Percentiles rank a stretch among this genome's conserved stretches.
These are phyloP conservation scores for Thera obeliscata DNA, from an alignment of 2,888 invertebrate genomes.

Conservation along the genomic window DNA sequence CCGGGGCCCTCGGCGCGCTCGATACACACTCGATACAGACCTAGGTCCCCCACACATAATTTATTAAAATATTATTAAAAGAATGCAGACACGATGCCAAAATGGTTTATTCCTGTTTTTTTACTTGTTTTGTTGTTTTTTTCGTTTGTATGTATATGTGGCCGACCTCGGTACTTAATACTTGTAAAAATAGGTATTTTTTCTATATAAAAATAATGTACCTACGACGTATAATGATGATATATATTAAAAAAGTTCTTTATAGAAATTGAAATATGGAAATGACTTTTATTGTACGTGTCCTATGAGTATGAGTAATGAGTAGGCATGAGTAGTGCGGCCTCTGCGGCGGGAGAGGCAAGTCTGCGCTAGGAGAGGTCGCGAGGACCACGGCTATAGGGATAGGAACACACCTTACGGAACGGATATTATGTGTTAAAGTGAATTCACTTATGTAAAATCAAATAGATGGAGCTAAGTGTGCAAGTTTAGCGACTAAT, in stretches of 20 bases:
- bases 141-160: constrained; percentile 83
- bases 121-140: constrained; percentile 82
- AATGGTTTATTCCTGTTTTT: constrained; percentile 83
- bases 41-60: constrained; percentile 70
- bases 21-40: constrained; percentile 47
- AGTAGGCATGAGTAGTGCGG: constrained; percentile 26
- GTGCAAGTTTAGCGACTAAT: constrained; percentile 63
- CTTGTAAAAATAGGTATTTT: constrained; percentile 83
- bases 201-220: constrained; percentile 83
- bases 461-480: constrained; percentile 34
- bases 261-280: constrained; percentile 80
- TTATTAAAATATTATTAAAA: constrained; percentile 77
- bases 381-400: too few relatives aligned
- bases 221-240: constrained; percentile 79
- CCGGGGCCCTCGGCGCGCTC: constrained; percentile 30
- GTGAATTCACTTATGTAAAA: constrained; percentile 36
- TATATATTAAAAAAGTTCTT: constrained; percentile 82
- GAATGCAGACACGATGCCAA: constrained; percentile 82
- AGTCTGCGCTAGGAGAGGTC: background rate
- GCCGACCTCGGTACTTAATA: constrained; percentile 83
- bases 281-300: constrained; percentile 75
- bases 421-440: constrained; percentile 27
- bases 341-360: constrained; percentile 9
- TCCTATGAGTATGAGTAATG: constrained; percentile 45
- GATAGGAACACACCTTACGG: constrained; percentile 1